Evolutionary conservation across 2,113 vertebrate species (phyloP).

Genomic region (Gavia stellata): DNA sequence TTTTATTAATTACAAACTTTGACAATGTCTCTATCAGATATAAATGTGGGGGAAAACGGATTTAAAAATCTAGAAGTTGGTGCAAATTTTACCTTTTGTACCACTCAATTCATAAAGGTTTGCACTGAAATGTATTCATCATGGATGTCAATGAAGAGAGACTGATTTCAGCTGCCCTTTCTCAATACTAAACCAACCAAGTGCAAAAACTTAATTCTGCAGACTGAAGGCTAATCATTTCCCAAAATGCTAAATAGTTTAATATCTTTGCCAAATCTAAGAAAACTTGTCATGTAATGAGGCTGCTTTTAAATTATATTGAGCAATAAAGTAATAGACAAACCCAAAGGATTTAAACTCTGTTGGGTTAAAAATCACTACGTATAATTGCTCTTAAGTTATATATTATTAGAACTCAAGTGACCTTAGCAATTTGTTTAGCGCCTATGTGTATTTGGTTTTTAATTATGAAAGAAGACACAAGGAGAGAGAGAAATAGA

Average conservation of each 20-base stretch:
- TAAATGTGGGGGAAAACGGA: accelerated
- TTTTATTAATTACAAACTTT: not conserved
- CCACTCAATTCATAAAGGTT: not conserved
- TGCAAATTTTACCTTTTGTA: not conserved
- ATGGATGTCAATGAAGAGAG: not conserved
- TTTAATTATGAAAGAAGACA: not conserved
- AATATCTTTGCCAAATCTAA: not conserved
- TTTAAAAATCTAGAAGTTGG: not conserved
- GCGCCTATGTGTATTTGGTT: accelerated
- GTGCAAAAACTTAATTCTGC: not conserved
- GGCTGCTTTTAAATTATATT: not conserved
- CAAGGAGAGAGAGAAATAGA: not conserved
- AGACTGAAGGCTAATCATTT: not conserved
- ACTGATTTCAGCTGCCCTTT: not conserved
- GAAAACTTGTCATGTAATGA: not conserved
- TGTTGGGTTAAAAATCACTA: not conserved
- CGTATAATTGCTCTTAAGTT: not conserved
- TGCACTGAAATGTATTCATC: not conserved
- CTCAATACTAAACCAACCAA: not conserved
- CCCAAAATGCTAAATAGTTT: not conserved
- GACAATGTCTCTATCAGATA: not conserved
- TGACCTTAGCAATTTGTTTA: not conserved
- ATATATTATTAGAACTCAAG: not conserved
- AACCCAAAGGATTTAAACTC: not conserved
- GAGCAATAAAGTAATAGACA: not conserved